A percentile compares a stretch with the other conserved stretches of the same genome.
phyloP scores from a whole-genome alignment of 2,113 vertebrate species.

The human (Homo sapiens) region DNA sequence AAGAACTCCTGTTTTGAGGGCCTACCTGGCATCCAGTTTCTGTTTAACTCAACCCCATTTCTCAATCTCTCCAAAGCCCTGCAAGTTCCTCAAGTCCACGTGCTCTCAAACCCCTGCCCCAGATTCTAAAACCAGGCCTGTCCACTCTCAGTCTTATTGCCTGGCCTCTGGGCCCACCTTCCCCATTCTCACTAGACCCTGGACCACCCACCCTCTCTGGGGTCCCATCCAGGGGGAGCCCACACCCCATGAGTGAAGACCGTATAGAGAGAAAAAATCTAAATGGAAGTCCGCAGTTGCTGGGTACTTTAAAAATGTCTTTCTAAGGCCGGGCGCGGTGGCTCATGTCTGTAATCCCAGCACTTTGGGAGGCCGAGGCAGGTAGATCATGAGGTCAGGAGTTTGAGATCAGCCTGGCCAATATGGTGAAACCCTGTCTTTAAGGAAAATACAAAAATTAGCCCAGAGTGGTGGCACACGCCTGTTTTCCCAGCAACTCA shows the following conservation, averaged over 20 bases:
- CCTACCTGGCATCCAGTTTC: not conserved
- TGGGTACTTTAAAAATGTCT: not conserved
- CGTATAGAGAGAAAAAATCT: not conserved
- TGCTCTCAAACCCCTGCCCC: not conserved
- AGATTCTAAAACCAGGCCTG: not conserved
- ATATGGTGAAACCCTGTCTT: no score
- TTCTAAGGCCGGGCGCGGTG: not conserved
- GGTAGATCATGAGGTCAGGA: no score
- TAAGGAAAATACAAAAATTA: no score
- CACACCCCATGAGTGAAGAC: not conserved
- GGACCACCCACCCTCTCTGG: not conserved
- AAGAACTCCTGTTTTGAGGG: not conserved
- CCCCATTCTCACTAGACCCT: not conserved
- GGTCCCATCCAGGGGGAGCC: not conserved
- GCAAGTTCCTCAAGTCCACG: not conserved
- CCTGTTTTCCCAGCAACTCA: no score
- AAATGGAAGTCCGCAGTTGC: not conserved
- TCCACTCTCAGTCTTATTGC: not conserved
- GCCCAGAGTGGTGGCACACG: no score
- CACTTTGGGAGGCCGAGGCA: no score
- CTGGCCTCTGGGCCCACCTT: not conserved
- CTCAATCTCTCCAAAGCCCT: not conserved
- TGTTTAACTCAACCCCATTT: not conserved
- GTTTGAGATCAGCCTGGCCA: no score
- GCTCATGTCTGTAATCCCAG: no score